A percentile compares a stretch with the other conserved stretches of the same genome.
Conservation (phyloP, 2,888 invertebrate genomes). For the Harpalus rufipes region DNA sequence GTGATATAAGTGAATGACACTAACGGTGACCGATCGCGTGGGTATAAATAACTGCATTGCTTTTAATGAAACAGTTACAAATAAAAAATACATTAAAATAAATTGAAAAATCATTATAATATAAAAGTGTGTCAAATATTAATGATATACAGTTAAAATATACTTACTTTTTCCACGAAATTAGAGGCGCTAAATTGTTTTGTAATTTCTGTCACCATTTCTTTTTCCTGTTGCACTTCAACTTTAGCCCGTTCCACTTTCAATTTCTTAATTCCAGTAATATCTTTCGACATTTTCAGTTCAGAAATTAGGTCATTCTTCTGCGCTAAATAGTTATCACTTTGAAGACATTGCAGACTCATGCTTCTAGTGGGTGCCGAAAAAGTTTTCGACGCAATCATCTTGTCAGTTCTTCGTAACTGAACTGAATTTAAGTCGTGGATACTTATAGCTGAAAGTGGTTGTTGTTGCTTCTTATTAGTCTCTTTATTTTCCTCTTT, state of each 20-base stretch:
- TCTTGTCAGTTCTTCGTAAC: conserved; percentile 86
- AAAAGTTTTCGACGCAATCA: conserved; percentile 88
- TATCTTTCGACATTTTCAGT: conserved; percentile 94
- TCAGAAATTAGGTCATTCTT: conserved; percentile 95
- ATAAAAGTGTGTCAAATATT: too few relatives aligned
- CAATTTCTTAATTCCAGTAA: conserved; percentile 95
- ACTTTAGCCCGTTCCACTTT: conserved; percentile 93
- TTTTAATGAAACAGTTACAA: background rate
- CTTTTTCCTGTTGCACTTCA: conserved; percentile 90
- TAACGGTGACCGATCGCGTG: background rate
- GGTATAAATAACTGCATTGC: background rate
- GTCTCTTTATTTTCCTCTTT: conserved; percentile 66
- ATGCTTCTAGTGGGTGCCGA: conserved; percentile 89
- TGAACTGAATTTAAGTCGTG: conserved; percentile 92
- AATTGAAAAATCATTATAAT: too few relatives aligned
- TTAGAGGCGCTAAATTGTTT: conserved; percentile 91
- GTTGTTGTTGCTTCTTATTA: conserved; percentile 83
- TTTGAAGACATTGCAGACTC: conserved; percentile 86
- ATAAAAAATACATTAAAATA: background rate
- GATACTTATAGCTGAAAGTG: conserved; percentile 91
- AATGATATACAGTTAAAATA: conserved; percentile 31
- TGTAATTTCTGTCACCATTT: conserved; percentile 90
- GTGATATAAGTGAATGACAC: background rate
- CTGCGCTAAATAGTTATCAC: conserved; percentile 85
- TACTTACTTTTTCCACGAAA: conserved; percentile 92